Conservation (phyloP, 2,888 invertebrate species). For the Ptychoptera contaminata region DNA sequence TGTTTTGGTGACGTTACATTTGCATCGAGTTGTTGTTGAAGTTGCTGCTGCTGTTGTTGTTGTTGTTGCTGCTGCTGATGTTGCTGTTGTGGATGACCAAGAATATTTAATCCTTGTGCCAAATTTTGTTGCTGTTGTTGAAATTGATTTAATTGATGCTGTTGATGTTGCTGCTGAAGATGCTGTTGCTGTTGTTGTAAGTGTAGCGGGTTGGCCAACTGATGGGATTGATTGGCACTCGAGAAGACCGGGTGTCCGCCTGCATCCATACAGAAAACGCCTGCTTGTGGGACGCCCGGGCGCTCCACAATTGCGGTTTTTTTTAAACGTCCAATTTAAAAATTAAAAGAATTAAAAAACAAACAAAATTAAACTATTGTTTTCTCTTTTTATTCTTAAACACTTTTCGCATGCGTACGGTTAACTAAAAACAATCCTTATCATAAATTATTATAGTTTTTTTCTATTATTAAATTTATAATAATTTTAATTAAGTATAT, state of each 20-base stretch:
- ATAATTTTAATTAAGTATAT: too few species aligned
- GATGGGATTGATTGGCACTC: conserved; percentile 31
- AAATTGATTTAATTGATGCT: conserved; percentile 19
- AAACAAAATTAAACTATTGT: too few species aligned
- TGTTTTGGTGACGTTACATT: conserved; percentile 54
- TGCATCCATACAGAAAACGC: conserved; percentile 27
- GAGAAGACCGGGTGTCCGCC: conserved; percentile 33
- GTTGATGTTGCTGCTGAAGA: conserved; percentile 23
- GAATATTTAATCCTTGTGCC: conserved; percentile 18
- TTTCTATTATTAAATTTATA: too few species aligned
- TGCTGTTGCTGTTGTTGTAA: conserved; percentile 23
- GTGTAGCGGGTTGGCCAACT: conserved; percentile 8
- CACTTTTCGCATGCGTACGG: too few species aligned
- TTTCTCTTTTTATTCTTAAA: too few species aligned
- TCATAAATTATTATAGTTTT: too few species aligned
- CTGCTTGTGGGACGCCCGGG: conserved; percentile 3
- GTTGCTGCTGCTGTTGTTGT: conserved; percentile 35
- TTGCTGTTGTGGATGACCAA: conserved; percentile 29
- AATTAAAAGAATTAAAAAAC: too few species aligned
- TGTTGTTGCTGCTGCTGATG: conserved; percentile 43
- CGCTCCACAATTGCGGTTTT: too few species aligned
- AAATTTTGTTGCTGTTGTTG: conserved; percentile 29
- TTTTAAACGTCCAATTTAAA: too few species aligned
- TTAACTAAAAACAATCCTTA: too few species aligned
- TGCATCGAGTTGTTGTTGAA: conserved; percentile 37